phyloP scores from a whole-genome alignment of 2,888 invertebrate genomes.

The Galerucella calmariensis region DNA sequence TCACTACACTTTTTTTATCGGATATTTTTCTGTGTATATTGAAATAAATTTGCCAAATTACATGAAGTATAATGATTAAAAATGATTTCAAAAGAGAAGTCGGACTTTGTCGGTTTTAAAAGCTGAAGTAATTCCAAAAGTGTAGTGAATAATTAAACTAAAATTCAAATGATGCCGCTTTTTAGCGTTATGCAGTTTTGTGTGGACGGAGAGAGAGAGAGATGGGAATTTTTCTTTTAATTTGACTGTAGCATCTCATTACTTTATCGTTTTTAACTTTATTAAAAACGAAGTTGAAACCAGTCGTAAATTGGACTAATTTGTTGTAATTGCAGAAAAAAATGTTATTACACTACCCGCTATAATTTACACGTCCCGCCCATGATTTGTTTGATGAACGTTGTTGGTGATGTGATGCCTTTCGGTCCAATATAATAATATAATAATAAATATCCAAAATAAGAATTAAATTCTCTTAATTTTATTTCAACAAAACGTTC shows the following conservation, averaged over 20 bases:
- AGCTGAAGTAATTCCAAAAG: slow-evolving; percentile 1
- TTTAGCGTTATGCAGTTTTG: slow-evolving; percentile 15
- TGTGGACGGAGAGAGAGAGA: not conserved
- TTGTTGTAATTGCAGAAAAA: not conserved
- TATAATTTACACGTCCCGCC: not conserved
- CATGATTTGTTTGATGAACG: not conserved
- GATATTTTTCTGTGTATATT: not conserved
- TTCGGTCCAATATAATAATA: no score
- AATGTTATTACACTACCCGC: not conserved
- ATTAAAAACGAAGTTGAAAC: not conserved
- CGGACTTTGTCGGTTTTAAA: not conserved
- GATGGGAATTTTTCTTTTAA: slow-evolving; percentile 5
- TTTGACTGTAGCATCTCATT: slow-evolving; percentile 17
- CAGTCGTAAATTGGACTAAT: slow-evolving; percentile 1
- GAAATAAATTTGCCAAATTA: not conserved
- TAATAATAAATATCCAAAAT: no score
- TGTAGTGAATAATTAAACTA: slow-evolving; percentile 11
- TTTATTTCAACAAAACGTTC: no score
- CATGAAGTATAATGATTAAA: slow-evolving; percentile 1
- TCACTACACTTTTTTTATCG: not conserved
- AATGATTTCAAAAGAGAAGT: slow-evolving; percentile 1
- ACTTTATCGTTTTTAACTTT: slow-evolving; percentile 10
- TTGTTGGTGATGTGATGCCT: not conserved
- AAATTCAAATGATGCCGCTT: slow-evolving; percentile 8
- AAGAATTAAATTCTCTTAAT: no score